Evolutionary conservation across 2,797 vertebrate species (phyloP).

Genomic region (Parotocinclus haroldoi): DNA sequence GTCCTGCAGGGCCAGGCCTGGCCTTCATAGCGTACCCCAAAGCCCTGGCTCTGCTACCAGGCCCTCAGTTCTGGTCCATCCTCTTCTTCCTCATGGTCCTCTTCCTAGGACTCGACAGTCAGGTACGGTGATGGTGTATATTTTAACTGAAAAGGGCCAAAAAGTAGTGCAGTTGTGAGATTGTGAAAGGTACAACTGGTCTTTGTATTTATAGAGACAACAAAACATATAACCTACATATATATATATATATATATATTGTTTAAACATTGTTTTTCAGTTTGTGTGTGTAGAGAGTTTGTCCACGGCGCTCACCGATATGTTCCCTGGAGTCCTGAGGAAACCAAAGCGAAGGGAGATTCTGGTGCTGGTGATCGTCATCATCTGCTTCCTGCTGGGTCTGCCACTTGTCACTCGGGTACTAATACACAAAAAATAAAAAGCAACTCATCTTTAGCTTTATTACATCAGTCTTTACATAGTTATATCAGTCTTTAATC

Average conservation of each 20-base stretch:
- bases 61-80: constrained; percentile 83
- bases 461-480: no score
- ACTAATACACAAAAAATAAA: neutral
- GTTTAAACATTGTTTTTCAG: constrained; percentile 57
- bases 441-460: no score
- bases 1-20: constrained; percentile 78
- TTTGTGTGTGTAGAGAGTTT: constrained; percentile 91
- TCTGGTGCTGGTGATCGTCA: constrained; percentile 75
- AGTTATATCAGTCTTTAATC: no score
- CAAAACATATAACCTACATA: no score
- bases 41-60: constrained; percentile 83
- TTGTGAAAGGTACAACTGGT: no score
- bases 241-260: no score
- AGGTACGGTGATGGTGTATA: constrained; percentile 65
- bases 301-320: constrained; percentile 83
- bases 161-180: no score
- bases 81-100: constrained; percentile 93
- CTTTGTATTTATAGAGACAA: no score
- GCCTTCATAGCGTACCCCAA: constrained; percentile 83
- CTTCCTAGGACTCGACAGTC: constrained; percentile 85
- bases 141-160: no score
- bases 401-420: constrained; percentile 81
- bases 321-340: constrained; percentile 80
- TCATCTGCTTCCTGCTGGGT: constrained; percentile 82
- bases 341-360: constrained; percentile 74